Evolutionary conservation across 2,113 vertebrate species (phyloP).

Genomic region (human): DNA sequence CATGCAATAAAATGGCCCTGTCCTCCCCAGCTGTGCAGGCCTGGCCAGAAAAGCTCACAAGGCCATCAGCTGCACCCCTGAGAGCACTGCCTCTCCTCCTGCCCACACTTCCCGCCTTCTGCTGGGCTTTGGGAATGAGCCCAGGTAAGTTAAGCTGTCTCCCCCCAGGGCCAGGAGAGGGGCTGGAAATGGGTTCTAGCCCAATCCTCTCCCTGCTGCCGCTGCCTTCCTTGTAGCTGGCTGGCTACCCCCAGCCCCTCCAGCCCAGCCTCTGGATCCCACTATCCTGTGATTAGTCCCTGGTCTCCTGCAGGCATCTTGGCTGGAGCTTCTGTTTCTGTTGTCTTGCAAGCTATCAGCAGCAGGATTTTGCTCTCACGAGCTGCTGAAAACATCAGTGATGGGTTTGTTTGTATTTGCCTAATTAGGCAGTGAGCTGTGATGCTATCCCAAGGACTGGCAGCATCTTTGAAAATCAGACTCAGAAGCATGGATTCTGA

Average conservation of each 20-base stretch:
- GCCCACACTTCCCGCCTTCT: background rate
- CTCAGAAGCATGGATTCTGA: slow-evolving; percentile 51
- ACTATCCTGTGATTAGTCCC: slow-evolving; percentile 30
- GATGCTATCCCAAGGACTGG: slow-evolving; percentile 72
- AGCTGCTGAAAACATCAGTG: slow-evolving; percentile 82
- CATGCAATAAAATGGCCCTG: background rate
- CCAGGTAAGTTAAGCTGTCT: background rate
- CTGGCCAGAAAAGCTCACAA: background rate
- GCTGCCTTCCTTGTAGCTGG: background rate
- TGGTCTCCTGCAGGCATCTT: slow-evolving; percentile 55
- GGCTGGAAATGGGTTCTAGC: background rate
- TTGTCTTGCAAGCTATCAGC: slow-evolving; percentile 76
- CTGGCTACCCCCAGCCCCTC: background rate
- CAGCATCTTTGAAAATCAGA: slow-evolving; percentile 75
- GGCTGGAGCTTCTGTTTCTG: slow-evolving; percentile 56
- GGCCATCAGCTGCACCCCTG: background rate
- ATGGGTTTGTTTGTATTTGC: slow-evolving; percentile 85
- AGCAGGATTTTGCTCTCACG: slow-evolving; percentile 82
- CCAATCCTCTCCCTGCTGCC: background rate
- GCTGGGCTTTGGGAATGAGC: background rate
- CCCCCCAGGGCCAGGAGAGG: background rate
- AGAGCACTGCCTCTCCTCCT: background rate
- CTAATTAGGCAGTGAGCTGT: slow-evolving; percentile 83
- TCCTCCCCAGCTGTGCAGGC: background rate
- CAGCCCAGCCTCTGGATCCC: background rate